These are phyloP conservation scores for Falcunculus frontatus DNA, from an alignment of 2,113 vertebrate species.

Conservation along the genomic window DNA sequence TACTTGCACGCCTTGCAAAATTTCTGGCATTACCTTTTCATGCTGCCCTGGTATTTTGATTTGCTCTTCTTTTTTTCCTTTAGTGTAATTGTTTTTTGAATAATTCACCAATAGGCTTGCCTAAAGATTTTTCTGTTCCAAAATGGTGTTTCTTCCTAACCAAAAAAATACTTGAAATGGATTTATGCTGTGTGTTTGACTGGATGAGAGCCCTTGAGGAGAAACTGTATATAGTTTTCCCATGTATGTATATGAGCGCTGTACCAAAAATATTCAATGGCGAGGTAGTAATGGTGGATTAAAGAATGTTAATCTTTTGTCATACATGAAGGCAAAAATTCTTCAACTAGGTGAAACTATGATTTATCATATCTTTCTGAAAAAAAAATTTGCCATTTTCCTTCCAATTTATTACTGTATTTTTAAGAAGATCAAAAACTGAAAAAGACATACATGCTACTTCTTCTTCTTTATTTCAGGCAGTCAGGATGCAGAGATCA, in stretches of 20 bases:
- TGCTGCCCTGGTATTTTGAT: not conserved
- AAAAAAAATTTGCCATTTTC: not conserved
- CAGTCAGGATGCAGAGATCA: not conserved
- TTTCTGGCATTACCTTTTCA: not conserved
- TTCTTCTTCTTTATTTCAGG: not conserved
- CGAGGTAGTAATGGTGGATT: not conserved
- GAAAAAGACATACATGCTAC: not conserved
- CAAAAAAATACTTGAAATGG: not conserved
- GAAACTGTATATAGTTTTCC: not conserved
- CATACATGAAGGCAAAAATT: not conserved
- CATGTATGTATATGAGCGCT: not conserved
- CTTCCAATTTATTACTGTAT: not conserved
- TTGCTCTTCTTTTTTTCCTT: not conserved
- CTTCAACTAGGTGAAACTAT: not conserved
- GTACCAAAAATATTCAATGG: not conserved
- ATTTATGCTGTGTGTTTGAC: not conserved
- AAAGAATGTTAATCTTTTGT: not conserved
- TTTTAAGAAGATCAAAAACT: not conserved
- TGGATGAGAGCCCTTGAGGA: not conserved
- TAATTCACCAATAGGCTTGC: not conserved
- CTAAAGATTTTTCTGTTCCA: not conserved
- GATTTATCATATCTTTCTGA: not conserved
- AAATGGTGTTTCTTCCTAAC: not conserved
- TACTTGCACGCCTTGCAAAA: not conserved
- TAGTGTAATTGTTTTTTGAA: not conserved